Evolutionary conservation across 2,888 invertebrate species (phyloP), one percentile per base, ranked within the genome.

Genomic region (Erebia palarica): DNA sequence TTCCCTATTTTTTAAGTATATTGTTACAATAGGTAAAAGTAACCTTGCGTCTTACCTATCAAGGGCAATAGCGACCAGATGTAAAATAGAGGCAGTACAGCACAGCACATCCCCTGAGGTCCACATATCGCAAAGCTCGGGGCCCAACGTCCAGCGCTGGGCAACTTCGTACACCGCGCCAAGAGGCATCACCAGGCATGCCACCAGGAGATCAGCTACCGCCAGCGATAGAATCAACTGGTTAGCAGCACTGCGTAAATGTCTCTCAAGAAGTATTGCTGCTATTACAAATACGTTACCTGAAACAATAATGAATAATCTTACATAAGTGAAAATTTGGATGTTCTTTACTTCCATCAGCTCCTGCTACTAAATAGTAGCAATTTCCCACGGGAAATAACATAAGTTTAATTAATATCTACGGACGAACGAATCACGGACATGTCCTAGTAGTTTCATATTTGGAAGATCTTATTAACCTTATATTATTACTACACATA

Each of bases 281-380:
- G 97, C 97, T 90, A 98, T 98, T 82, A 99, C 98, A 91, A 98
- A 97, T 70, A 98, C 96, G 90, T 99, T 99, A 77, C 98, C 98
- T 97, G 94, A 7, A 89, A 91, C 77, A 60, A 57, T 21, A 21
- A 55, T 27, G 27, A 27, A 27, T 27, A 27, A 27, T 27, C 27
- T 27, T 27, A 27, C 27, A 21, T 2, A 21, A 21, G 7, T 36
- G 36, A 36, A 36, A 36, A 7, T 36, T 36, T 36, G 36, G 36
- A 36, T 36, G 36, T 5, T 36, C 0, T 7, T 36, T 36, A 7
- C 7, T 36, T 2, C 36, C 7, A 36, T 36, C 36, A 36, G 36
- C 7, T 7, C 36, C 27, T 0, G 36, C 36, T 36, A 36, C 36
- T 7, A 36, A 7, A 7, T 36, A n/a, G n/a, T n/a, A n/a, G n/a